phyloP scores from a whole-genome alignment of 2,113 vertebrate species.

The Platichthys flesus region DNA sequence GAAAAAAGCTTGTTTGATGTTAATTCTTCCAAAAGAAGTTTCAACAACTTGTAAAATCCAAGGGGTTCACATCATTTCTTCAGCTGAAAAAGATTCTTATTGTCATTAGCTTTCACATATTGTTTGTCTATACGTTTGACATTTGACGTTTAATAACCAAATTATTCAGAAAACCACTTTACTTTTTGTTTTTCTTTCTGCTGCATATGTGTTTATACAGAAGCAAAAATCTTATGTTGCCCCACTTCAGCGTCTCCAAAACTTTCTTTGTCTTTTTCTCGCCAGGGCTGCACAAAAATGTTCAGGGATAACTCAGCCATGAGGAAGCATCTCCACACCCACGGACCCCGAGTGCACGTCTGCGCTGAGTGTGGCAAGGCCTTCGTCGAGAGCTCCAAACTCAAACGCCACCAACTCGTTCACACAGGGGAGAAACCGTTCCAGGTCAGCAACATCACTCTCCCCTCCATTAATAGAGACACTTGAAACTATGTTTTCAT shows the following conservation, averaged over 20 bases:
- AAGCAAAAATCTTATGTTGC: background rate
- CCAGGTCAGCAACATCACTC: conserved; percentile 85
- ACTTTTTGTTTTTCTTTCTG: background rate
- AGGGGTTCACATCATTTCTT: too few species aligned
- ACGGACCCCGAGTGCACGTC: conserved; percentile 95
- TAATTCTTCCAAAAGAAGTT: too few species aligned
- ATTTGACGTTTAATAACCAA: background rate
- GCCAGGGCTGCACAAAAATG: conserved; percentile 98
- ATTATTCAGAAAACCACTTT: background rate
- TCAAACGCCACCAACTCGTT: conserved; percentile 98
- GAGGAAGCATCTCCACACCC: conserved; percentile 99
- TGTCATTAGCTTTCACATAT: background rate
- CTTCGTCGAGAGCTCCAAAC: conserved; percentile 98
- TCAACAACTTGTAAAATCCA: too few species aligned
- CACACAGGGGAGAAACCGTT: conserved; percentile 99
- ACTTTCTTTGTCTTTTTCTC: background rate
- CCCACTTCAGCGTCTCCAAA: background rate
- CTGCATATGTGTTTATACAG: background rate
- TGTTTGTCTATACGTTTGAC: background rate
- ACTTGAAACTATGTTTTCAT: conserved; percentile 4
- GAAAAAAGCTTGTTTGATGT: too few species aligned
- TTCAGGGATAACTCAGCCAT: conserved; percentile 99
- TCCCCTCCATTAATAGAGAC: background rate
- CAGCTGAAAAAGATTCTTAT: background rate
- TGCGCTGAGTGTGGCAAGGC: conserved; percentile 98